These are phyloP conservation scores for Xylota segnis DNA, from an alignment of 2,888 invertebrate genomes.

Conservation along the genomic window DNA sequence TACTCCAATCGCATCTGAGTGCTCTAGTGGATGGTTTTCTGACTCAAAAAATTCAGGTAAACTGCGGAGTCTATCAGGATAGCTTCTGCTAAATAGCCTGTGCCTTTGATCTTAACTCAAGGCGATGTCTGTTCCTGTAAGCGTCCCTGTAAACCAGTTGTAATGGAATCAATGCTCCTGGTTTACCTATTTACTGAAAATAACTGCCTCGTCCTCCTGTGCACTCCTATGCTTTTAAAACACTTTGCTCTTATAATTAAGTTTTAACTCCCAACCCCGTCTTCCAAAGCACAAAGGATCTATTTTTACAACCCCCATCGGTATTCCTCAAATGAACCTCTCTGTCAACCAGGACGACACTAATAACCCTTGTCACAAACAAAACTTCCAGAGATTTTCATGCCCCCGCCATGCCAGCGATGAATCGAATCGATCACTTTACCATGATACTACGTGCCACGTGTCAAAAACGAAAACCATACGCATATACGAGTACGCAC, in stretches of 20 bases:
- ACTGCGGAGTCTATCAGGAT: too few species aligned
- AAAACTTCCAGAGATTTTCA: neutral
- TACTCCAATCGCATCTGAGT: too few species aligned
- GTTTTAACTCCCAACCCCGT: neutral
- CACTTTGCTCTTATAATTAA: neutral
- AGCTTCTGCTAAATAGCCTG: too few species aligned
- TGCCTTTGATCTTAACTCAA: too few species aligned
- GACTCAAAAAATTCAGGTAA: too few species aligned
- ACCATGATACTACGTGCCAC: slow-evolving; percentile 47
- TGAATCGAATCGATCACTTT: slow-evolving; percentile 65
- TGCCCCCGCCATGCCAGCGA: neutral
- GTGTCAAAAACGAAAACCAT: slow-evolving; percentile 50
- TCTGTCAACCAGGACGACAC: slow-evolving; percentile 1
- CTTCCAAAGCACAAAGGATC: neutral
- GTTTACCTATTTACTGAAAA: too few species aligned
- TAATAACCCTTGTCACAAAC: slow-evolving; percentile 45
- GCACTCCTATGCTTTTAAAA: neutral
- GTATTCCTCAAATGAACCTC: slow-evolving; percentile 23
- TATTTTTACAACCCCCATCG: neutral
- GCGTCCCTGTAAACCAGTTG: too few species aligned
- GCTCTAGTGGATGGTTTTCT: too few species aligned
- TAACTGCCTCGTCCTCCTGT: too few species aligned
- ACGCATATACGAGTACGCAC: neutral
- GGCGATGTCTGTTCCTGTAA: too few species aligned
- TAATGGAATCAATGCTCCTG: too few species aligned